Evolutionary conservation across 2,797 vertebrate species (phyloP), one percentile per base, ranked within the genome.

Genomic region (Neopelma chrysocephalum): DNA sequence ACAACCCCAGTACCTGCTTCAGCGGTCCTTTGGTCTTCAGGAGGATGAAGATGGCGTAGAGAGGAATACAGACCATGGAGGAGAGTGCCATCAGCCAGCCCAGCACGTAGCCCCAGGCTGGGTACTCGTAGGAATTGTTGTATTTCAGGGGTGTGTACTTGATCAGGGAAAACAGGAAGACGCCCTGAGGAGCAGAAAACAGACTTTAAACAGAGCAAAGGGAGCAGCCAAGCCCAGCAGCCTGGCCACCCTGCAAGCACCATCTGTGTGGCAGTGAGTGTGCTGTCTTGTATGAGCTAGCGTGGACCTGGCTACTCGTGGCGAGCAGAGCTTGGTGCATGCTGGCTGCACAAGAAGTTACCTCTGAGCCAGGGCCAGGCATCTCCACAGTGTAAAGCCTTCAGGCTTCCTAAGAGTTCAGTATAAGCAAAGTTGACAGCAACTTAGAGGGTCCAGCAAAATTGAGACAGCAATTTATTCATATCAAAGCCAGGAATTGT

Each of bases 21-120:
- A 98, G 96, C 15, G 98, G 47, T 47, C 98, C 98, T 91, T 96
- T 97, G 54, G 97, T 98, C 94, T 93, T 97, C 95, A 98, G 90
- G 14, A 98, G 83, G 60, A 96, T 97, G 96, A 98, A 86, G 78
- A 97, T 32, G 34, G 96, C 58, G 0, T 96, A 97, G 53, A 98
- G 71, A 4, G 98, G 98, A 61, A 98, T 92, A 16, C 98, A 98
- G 93, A 97, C 69, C 97, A 98, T 98, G 73, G 98, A 98, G 45
- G 98, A 98, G 20, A 98, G 87, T 12, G 98, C 98, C 98, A 98
- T 94, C 83, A 98, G n/a, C 98, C 98, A 98, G 92, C 98, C 98
- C 5, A 98, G 72, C 73, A 82, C 4, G 1, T 98, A 97, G 9
- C 98, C 98, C 98, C 98, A 98, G 16, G 93, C 21, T 0, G 98